Evolutionary conservation across 2,113 vertebrate species (phyloP), one percentile per base, ranked within the genome.

Genomic region (Sakesphorus luctuosus): DNA sequence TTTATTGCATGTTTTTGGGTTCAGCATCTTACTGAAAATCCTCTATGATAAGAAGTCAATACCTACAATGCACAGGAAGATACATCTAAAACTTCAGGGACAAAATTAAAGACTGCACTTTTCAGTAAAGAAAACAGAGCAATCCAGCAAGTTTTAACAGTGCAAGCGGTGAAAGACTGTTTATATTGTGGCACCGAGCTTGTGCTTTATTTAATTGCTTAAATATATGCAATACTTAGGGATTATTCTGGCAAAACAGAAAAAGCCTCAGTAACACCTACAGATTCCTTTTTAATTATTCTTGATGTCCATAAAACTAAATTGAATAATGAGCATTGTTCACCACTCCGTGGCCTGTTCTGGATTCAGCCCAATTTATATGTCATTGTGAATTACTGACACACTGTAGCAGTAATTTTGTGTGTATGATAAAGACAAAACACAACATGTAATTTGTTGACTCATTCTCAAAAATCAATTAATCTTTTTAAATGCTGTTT

Each of bases 311-410:
- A 55, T 62, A 89, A 75, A 89, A 84, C 52, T 92, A 90, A 89
- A 93, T 18, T 49, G 36, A 93, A 61, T 84, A 82, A 84, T 36
- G 35, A 77, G 53, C 19, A 50, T 13, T 87, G 61, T 86, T 96
- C 71, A 31, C 36, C 33, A 46, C 10, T 59, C 76, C 78, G 19
- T 87, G 79, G 89, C 90, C 69, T 89, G 23, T 85, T 40, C 81
- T 87, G 91, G 61, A 79, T 75, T 79, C 95, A 84, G 44, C 63
- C 76, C 72, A 74, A 66, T 89, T 86, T 94, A 65, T 58, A 83
- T 81, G 65, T 91, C 65, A 89, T 24, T 18, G 5, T 71, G 47
- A 95, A 90, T 79, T 91, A 85, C 33, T 90, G 91, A 89, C 66
- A 87, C 43, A 8, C 18, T 61, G 25, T 40, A 88, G 50, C 71